Base-by-base conservation (phyloP, 2,797 vertebrate species). In the Telmatherina bonti region DNA sequence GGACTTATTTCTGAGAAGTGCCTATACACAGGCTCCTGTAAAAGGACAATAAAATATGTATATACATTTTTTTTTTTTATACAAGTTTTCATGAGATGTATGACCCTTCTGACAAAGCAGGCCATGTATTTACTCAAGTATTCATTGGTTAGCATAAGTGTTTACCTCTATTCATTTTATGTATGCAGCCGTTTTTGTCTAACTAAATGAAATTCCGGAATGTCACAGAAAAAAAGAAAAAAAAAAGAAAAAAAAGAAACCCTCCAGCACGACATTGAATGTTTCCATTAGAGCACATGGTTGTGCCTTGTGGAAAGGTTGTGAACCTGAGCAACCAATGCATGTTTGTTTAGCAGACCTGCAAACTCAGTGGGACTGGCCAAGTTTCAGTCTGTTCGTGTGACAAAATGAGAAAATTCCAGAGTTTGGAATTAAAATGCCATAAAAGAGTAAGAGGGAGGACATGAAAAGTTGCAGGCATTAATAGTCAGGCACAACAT, bases 331-430 rank as follows among this genome's bases (percentile, higher is more conserved):
- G 70, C 84, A 88, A 80, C 79, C 83, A 92, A 91, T 91, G 88
- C 85, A 92, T 92, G 89, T 91, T 93, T 93, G 92, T 93, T 91
- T 91, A 91, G 86, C 83, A 92, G 86, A 57, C 77, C 75, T 81
- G 77, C 81, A 83, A 83, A 79, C 78, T 86, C 76, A 20, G 68
- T 63, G 74, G 77, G 78, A 71, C 81, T 76, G 79, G 83, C 67
- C 86, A 82, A 85, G 67, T 89, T 87, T 88, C 68, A 85, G 74
- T 83, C 76, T 55, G 78, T 86, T 76, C 78, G 55, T 62, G 73
- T 64, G 70, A 62, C 82, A 72, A 78, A 77, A 58, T 65, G 68
- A 84, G 72, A 78, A 81, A 76, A 72, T 20, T 20, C 35, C 56
- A 68, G 63, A 67, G 82, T 47, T 83, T 74, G 68, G 85, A 87